phyloP scores from a whole-genome alignment of 2,113 vertebrate genomes.

The Dryoscopus gambensis region DNA sequence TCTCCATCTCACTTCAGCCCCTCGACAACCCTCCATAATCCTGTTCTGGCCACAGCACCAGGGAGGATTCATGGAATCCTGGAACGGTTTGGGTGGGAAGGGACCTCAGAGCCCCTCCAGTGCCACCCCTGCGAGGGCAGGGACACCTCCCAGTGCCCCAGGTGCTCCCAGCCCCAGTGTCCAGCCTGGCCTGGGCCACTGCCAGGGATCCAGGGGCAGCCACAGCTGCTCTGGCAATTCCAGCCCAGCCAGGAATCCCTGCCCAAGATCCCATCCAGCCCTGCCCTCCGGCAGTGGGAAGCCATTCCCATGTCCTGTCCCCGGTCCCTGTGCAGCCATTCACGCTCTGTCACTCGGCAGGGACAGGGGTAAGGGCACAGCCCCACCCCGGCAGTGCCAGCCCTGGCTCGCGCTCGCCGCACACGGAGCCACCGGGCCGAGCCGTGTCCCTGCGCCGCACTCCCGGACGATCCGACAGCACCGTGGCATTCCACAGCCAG shows the following conservation, averaged over 20 bases:
- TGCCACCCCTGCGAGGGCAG: not conserved
- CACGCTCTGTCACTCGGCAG: too few relatives aligned
- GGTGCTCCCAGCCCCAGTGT: not conserved
- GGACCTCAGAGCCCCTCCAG: not conserved
- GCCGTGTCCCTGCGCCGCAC: not conserved
- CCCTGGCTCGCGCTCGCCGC: not conserved
- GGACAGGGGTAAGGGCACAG: not conserved
- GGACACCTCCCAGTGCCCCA: not conserved
- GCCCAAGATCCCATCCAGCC: fast-evolving
- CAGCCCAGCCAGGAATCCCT: not conserved
- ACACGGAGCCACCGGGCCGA: fast-evolving
- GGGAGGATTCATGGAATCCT: not conserved
- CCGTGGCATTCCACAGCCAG: not conserved
- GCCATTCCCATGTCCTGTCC: too few relatives aligned
- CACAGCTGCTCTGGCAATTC: not conserved
- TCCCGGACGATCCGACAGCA: not conserved
- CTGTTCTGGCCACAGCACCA: not conserved
- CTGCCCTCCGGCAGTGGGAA: not conserved
- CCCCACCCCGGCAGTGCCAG: not conserved
- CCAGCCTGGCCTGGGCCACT: not conserved
- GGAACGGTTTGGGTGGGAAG: not conserved
- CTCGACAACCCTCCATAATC: not conserved
- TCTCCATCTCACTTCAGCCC: not conserved
- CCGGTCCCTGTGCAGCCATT: too few relatives aligned
- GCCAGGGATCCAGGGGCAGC: not conserved